Percentiles rank a stretch among this genome's conserved stretches.
Evolutionary conservation across 2,888 invertebrate genomes (phyloP).

Genomic region (Lepidonotus clava): DNA sequence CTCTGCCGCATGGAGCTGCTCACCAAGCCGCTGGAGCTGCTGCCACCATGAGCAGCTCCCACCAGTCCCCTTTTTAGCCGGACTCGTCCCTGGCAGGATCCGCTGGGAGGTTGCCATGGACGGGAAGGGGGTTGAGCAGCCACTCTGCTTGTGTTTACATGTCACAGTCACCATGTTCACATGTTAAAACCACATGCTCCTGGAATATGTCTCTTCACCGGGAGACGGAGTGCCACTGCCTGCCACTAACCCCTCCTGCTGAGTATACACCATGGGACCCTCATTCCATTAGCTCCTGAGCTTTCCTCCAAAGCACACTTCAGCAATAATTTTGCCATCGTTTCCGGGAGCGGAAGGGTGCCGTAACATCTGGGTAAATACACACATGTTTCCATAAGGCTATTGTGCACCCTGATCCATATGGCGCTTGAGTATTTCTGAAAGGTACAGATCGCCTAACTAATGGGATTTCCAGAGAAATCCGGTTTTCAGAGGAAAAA

Average conservation of each 20-base stretch:
- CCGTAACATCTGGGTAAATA: neutral
- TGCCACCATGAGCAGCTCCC: constrained; percentile 4
- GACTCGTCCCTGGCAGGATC: neutral
- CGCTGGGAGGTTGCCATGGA: neutral
- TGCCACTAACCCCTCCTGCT: no score
- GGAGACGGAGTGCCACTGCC: neutral
- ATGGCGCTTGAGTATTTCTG: no score
- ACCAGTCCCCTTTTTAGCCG: neutral
- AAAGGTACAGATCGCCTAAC: no score
- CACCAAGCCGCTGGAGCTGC: neutral
- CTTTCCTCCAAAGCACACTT: neutral
- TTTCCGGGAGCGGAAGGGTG: neutral
- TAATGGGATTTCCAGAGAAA: no score
- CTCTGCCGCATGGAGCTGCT: neutral
- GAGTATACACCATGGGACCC: neutral
- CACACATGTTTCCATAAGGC: no score
- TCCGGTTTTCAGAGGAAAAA: no score
- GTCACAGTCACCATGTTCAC: constrained; percentile 3
- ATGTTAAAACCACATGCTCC: neutral
- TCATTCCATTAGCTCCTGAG: neutral
- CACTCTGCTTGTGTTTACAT: neutral
- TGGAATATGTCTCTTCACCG: neutral
- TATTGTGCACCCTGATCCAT: no score
- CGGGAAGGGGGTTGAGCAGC: neutral
- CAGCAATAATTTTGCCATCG: neutral